These are phyloP conservation scores for Rhabditoides inermis DNA, from an alignment of 2,888 invertebrate species.

Conservation along the genomic window DNA sequence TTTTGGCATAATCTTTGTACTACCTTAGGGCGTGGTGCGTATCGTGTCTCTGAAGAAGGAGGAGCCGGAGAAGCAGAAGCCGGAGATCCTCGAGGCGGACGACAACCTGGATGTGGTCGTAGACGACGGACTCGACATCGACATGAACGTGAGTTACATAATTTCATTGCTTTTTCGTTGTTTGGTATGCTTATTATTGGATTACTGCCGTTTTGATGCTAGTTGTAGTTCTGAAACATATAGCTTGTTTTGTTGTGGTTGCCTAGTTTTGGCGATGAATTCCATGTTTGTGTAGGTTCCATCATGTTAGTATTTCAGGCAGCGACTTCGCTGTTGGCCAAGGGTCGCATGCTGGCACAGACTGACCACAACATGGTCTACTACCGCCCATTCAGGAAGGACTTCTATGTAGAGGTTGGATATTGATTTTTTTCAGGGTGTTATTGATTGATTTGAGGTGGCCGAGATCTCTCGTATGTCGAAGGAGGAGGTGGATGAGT, in stretches of 20 bases:
- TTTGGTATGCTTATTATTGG: conserved; percentile 60
- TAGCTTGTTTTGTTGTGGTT: not conserved
- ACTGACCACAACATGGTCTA: conserved; percentile 79
- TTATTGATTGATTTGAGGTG: conserved; percentile 49
- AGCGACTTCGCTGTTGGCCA: conserved; percentile 46
- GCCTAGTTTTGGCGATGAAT: not conserved
- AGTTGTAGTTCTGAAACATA: not conserved
- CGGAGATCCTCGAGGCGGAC: conserved; percentile 96
- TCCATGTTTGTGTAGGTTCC: conserved; percentile 41
- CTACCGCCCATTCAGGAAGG: conserved; percentile 81
- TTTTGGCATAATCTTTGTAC: too few relatives aligned
- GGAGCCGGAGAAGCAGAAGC: conserved; percentile 60
- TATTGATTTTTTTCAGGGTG: not conserved
- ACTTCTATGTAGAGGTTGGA: conserved; percentile 80
- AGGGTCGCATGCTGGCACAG: conserved; percentile 62
- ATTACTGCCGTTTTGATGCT: conserved; percentile 64
- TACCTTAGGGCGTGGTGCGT: conserved; percentile 14
- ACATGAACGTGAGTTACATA: too few relatives aligned
- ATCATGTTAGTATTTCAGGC: conserved; percentile 12
- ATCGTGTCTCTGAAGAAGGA: conserved; percentile 13
- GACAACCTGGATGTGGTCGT: conserved; percentile 72
- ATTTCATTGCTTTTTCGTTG: too few relatives aligned
- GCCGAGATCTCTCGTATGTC: conserved; percentile 89
- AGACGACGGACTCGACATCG: conserved; percentile 49
- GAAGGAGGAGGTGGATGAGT: conserved; percentile 60